phyloP scores from a whole-genome alignment of 2,113 vertebrate species.

The Myocastor coypus region DNA sequence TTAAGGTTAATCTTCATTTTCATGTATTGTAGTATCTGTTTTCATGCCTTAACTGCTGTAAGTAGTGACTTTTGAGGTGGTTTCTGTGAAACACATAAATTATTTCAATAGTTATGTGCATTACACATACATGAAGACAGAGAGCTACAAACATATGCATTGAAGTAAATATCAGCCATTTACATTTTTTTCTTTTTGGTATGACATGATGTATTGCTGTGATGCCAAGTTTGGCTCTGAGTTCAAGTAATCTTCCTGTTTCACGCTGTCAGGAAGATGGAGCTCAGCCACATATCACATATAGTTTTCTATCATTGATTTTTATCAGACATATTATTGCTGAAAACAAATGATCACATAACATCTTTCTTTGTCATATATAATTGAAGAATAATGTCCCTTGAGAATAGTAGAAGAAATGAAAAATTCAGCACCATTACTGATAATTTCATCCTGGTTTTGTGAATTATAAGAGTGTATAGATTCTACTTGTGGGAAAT shows the following conservation, averaged over 20 bases:
- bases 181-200: background rate
- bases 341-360: constrained; percentile 42
- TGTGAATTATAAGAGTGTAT: constrained; percentile 11
- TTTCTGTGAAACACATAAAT: constrained; percentile 15
- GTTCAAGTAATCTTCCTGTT: background rate
- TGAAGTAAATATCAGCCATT: background rate
- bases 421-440: background rate
- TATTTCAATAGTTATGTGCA: background rate
- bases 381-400: constrained; percentile 49
- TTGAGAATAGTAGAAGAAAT: background rate
- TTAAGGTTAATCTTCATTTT: background rate
- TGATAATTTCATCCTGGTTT: constrained; percentile 1
- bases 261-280: background rate
- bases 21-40: background rate
- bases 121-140: no score
- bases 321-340: constrained; percentile 14
- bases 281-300: background rate
- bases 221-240: background rate
- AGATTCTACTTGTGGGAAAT: constrained; percentile 17
- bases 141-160: background rate
- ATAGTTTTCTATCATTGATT: background rate
- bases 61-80: constrained; percentile 47
- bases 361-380: background rate
- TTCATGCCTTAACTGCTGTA: constrained; percentile 24
- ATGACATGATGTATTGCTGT: background rate